Conservation (phyloP, 92 coral and sea anemone genomes). For the Epizoanthus stellaris region DNA sequence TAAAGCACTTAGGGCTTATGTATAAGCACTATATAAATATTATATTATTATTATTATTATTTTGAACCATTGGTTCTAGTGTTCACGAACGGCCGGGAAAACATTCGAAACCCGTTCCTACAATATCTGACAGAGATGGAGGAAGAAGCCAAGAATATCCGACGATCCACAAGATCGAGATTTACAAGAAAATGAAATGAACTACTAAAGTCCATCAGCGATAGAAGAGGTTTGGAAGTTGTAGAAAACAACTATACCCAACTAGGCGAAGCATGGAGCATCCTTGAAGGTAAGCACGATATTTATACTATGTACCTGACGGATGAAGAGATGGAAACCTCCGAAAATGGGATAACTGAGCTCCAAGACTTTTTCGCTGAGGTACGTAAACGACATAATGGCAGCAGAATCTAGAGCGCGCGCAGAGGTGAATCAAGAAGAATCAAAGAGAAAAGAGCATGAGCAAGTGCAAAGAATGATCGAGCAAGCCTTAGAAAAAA, state of each 20-base stretch:
- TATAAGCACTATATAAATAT: too few relatives aligned
- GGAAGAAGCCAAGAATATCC: slow-evolving; percentile 11
- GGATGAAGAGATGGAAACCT: slow-evolving; percentile 36
- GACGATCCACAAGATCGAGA: not conserved
- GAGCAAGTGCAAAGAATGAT: slow-evolving; percentile 18
- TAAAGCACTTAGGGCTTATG: too few relatives aligned
- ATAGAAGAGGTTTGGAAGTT: not conserved
- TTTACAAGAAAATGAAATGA: slow-evolving; percentile 28
- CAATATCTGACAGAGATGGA: not conserved
- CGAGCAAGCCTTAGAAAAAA: slow-evolving; percentile 1
- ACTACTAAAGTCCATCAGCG: not conserved
- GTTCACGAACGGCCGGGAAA: not conserved
- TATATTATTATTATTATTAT: too few relatives aligned
- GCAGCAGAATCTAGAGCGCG: slow-evolving; percentile 42
- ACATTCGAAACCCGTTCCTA: slow-evolving; percentile 20
- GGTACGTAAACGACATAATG: not conserved
- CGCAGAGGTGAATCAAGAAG: slow-evolving; percentile 26
- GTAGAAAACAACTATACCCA: slow-evolving; percentile 29
- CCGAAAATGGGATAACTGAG: slow-evolving; percentile 19
- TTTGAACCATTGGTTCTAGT: not conserved
- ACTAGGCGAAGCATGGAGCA: slow-evolving; percentile 44
- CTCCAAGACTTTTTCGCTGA: slow-evolving; percentile 6
- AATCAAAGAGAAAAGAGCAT: slow-evolving; percentile 16
- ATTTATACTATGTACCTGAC: slow-evolving; percentile 36
- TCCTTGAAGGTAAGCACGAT: slow-evolving; percentile 49